A percentile compares a stretch with the other conserved stretches of the same genome.
Conservation (phyloP, 1,140 invertebrate genomes). For the Drosophila tropicalis region DNA sequence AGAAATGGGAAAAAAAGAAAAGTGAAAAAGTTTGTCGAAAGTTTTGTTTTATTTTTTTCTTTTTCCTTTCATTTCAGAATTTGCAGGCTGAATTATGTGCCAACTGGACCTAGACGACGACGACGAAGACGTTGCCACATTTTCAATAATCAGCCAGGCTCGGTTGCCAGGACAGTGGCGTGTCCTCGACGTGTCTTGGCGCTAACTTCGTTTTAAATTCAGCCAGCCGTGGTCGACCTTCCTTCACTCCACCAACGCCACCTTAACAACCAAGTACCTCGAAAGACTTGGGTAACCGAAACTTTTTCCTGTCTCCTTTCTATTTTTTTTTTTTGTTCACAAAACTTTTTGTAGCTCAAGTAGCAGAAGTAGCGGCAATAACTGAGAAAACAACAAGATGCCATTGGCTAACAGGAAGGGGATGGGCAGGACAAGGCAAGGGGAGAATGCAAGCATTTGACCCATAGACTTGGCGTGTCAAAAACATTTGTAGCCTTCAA, state of each 20-base stretch:
- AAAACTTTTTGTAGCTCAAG: slow-evolving; percentile 64
- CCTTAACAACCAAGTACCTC: slow-evolving; percentile 27
- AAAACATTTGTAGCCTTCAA: slow-evolving; percentile 75
- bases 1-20: slow-evolving; percentile 39
- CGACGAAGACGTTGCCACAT: slow-evolving; percentile 70
- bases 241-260: not conserved
- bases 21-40: slow-evolving; percentile 54
- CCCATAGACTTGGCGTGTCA: slow-evolving; percentile 75
- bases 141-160: slow-evolving; percentile 75
- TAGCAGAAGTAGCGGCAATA: slow-evolving; percentile 39
- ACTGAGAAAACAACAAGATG: slow-evolving; percentile 44
- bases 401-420: slow-evolving; percentile 7
- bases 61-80: slow-evolving; percentile 26
- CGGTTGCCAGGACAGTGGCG: slow-evolving; percentile 35
- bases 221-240: slow-evolving; percentile 57
- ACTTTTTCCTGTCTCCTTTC: slow-evolving; percentile 27
- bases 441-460: slow-evolving; percentile 56
- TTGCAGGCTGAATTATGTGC: slow-evolving; percentile 71
- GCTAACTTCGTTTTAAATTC: slow-evolving; percentile 74
- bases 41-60: slow-evolving; percentile 12
- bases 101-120: slow-evolving; percentile 56
- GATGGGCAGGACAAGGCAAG: not conserved
- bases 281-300: slow-evolving; percentile 44
- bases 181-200: slow-evolving; percentile 34
- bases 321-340: slow-evolving; percentile 21